Conservation (phyloP, 2,113 vertebrate species). For the Pterocles gutturalis region DNA sequence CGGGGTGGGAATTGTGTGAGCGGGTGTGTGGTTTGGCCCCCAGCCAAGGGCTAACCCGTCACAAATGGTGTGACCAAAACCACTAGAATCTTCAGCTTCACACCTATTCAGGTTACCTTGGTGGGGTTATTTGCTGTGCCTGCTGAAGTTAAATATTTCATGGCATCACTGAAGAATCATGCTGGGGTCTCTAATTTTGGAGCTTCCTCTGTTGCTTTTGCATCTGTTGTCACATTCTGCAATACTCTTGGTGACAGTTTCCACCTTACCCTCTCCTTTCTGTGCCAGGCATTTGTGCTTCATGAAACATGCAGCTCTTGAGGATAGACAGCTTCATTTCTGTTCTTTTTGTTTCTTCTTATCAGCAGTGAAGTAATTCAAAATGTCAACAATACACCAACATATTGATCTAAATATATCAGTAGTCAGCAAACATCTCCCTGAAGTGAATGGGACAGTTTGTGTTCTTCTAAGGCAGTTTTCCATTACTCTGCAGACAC, state of each 20-base stretch:
- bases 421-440: accelerated
- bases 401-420: not conserved
- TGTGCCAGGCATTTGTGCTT: not conserved
- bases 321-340: not conserved
- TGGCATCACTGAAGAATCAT: not conserved
- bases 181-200: not conserved
- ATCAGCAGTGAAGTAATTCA: not conserved
- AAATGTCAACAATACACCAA: not conserved
- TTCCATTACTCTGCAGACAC: not conserved
- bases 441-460: not conserved
- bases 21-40: too few species aligned
- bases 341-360: not conserved
- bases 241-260: not conserved
- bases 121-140: not conserved
- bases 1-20: too few species aligned
- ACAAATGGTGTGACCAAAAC: not conserved
- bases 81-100: not conserved
- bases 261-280: not conserved
- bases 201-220: not conserved
- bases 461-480: not conserved
- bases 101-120: not conserved
- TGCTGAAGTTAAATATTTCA: not conserved
- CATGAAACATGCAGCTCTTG: not conserved
- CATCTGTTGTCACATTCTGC: not conserved
- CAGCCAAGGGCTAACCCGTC: too few species aligned